These are phyloP conservation scores for Lithophane ornitopus DNA, from an alignment of 2,888 invertebrate species.

Conservation along the genomic window DNA sequence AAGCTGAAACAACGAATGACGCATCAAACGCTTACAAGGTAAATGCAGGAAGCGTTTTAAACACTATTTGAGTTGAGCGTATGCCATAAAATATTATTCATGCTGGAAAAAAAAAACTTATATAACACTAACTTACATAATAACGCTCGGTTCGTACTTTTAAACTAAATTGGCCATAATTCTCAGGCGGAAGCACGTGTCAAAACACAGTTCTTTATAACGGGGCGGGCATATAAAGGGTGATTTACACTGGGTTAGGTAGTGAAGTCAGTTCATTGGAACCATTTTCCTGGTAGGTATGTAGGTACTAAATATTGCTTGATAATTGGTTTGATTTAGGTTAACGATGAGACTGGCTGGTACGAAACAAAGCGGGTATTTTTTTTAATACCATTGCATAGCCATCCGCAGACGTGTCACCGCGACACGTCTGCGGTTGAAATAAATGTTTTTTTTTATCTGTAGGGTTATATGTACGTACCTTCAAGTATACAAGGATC, in stretches of 20 bases:
- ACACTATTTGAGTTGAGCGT: neutral
- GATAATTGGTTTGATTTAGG: slow-evolving; percentile 10
- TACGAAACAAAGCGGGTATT: neutral
- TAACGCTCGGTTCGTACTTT: slow-evolving; percentile 15
- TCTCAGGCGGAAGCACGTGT: slow-evolving; percentile 41
- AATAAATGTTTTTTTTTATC: too few relatives aligned
- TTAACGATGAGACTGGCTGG: neutral
- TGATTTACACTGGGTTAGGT: slow-evolving; percentile 22
- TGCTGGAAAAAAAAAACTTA: neutral
- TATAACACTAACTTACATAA: slow-evolving; percentile 3
- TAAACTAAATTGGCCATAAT: slow-evolving; percentile 53
- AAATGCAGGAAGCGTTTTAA: neutral
- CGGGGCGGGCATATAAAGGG: slow-evolving; percentile 24
- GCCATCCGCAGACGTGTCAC: too few relatives aligned
- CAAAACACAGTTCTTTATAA: slow-evolving; percentile 46
- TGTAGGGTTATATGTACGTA: neutral
- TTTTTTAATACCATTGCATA: too few relatives aligned
- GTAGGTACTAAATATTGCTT: slow-evolving; percentile 1
- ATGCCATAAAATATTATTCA: neutral
- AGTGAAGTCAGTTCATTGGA: neutral
- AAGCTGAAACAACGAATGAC: neutral
- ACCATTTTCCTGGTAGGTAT: neutral
- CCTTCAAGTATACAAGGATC: neutral
- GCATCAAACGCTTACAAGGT: neutral
- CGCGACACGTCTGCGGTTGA: too few relatives aligned